Evolutionary conservation across 1,140 invertebrate species (phyloP).

Genomic region (Magallana angulata): DNA sequence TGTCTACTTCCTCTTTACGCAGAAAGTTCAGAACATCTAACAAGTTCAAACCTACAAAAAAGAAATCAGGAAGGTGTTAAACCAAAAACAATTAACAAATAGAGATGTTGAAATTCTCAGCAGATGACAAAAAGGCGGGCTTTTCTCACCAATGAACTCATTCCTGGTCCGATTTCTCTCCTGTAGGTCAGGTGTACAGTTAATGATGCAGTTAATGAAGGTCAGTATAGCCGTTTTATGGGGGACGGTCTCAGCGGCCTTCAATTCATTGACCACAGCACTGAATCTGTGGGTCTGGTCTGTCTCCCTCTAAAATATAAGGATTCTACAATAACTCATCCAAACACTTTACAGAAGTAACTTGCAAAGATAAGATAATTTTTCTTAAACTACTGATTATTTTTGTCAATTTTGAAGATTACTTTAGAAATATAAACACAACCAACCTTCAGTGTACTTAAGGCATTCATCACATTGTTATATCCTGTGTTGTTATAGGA

Average conservation of each 20-base stretch:
- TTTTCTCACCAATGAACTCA: conserved; percentile 92
- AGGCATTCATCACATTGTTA: conserved; percentile 76
- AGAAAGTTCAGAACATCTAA: conserved; percentile 68
- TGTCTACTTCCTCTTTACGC: conserved; percentile 69
- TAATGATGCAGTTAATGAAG: conserved; percentile 96
- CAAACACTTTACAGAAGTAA: not conserved
- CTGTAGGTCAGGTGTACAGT: conserved; percentile 89
- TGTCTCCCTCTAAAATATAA: conserved; percentile 67
- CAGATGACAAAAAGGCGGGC: not conserved
- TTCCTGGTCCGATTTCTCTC: conserved; percentile 93
- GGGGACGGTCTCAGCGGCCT: conserved; percentile 87
- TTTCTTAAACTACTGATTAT: too few species aligned
- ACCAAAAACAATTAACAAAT: not conserved
- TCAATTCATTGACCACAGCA: conserved; percentile 92
- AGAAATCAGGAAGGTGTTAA: not conserved
- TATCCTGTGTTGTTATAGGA: conserved; percentile 80
- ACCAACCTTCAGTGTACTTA: conserved; percentile 77
- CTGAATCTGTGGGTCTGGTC: conserved; percentile 86
- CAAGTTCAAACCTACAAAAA: conserved; percentile 62
- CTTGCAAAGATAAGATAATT: too few species aligned
- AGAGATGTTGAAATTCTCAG: too few species aligned
- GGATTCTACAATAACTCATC: not conserved
- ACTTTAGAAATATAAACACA: too few species aligned
- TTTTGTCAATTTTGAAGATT: too few species aligned
- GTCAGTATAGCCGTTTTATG: conserved; percentile 94